phyloP scores from a whole-genome alignment of 2,888 invertebrate genomes.

The Rotaria magnacalcarata region DNA sequence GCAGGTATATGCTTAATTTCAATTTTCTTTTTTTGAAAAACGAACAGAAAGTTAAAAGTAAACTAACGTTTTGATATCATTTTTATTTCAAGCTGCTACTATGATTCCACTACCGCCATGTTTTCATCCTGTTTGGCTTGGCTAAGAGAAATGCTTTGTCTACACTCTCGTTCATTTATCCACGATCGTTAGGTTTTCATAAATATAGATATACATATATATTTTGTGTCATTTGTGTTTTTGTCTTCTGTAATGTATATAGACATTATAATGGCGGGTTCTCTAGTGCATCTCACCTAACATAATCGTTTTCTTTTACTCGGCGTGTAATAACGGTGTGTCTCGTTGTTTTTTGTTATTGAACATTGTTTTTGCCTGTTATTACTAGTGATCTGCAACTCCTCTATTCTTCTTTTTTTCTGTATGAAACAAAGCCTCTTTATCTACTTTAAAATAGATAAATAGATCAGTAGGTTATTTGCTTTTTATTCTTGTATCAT shows the following conservation, averaged over 20 bases:
- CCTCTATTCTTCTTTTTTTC: background rate
- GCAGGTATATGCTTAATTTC: background rate
- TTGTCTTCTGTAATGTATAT: background rate
- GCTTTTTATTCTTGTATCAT: slow-evolving; percentile 18
- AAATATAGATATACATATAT: slow-evolving; percentile 3
- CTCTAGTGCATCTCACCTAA: slow-evolving; percentile 26
- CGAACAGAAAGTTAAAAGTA: background rate
- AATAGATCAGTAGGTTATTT: background rate
- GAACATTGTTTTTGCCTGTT: background rate
- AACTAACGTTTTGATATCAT: too few relatives aligned
- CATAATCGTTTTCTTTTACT: background rate
- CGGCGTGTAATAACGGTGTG: slow-evolving; percentile 18
- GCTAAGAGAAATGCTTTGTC: background rate
- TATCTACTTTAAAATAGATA: background rate
- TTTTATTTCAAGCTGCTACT: background rate
- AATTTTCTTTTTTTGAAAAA: background rate
- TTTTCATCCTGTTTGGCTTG: slow-evolving; percentile 11
- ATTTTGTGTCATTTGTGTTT: background rate
- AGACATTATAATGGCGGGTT: slow-evolving; percentile 7
- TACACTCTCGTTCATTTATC: background rate
- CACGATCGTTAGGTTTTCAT: background rate
- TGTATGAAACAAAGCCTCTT: background rate
- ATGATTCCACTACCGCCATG: slow-evolving; percentile 1
- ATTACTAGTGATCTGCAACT: slow-evolving; percentile 4
- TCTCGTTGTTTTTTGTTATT: background rate